A percentile compares a stretch with the other conserved stretches of the same genome.
Evolutionary conservation across 2,797 vertebrate species (phyloP).

Genomic region (Halcyon leucocephala): DNA sequence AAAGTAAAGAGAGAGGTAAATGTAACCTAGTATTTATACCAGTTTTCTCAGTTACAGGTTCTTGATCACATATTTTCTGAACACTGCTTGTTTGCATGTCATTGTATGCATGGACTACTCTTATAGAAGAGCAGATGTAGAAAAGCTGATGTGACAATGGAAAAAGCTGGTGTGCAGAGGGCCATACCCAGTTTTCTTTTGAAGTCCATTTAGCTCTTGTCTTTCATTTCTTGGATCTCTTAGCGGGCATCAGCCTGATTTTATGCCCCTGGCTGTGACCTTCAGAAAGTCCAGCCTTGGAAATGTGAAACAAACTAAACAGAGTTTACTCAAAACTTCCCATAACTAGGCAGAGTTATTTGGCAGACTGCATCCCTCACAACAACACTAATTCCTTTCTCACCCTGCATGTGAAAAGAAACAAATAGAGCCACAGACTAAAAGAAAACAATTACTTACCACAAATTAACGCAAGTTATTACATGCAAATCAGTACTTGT

Average conservation of each 20-base stretch:
- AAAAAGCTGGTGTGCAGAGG: background rate
- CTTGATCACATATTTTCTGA: background rate
- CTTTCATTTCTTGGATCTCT: background rate
- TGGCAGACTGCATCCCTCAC: background rate
- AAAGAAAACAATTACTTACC: background rate
- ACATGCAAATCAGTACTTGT: background rate
- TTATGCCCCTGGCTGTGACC: background rate
- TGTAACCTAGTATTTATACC: background rate
- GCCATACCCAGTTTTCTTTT: background rate
- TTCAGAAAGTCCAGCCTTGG: background rate
- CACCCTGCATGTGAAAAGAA: background rate
- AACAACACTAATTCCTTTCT: background rate
- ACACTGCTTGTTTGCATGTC: background rate
- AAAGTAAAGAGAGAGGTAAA: background rate
- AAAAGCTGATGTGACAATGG: background rate
- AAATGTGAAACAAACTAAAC: background rate
- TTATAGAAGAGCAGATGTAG: background rate
- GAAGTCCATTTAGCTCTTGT: background rate
- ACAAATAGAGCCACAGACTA: background rate
- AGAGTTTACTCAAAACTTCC: background rate
- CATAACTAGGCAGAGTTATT: background rate
- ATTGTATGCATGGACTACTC: accelerated
- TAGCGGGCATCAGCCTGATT: background rate
- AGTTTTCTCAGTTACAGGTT: background rate
- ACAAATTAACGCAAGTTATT: background rate